Percentiles rank a stretch among this genome's conserved stretches.
These are phyloP conservation scores for Megalonaias nervosa DNA, from an alignment of 1,140 invertebrate species.

Conservation along the genomic window DNA sequence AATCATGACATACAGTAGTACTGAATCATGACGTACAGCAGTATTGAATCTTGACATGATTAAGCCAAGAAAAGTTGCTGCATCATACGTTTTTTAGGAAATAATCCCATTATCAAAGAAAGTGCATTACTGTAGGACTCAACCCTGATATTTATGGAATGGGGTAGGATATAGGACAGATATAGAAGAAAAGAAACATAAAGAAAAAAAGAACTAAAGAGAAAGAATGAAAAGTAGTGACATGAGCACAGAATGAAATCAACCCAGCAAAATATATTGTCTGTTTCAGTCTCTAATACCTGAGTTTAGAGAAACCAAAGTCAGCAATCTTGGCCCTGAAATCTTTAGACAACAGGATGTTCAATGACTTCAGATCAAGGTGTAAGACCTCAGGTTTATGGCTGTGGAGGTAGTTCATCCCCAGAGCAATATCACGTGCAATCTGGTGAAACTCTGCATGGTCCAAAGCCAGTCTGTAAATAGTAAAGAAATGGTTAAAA, in stretches of 20 bases:
- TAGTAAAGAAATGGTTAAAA: neutral
- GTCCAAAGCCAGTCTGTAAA: slow-evolving; percentile 48
- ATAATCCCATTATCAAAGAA: neutral
- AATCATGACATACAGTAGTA: neutral
- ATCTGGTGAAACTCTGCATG: slow-evolving; percentile 62
- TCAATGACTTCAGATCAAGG: slow-evolving; percentile 65
- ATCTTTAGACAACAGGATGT: slow-evolving; percentile 56
- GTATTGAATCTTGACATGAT: neutral
- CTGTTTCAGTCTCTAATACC: slow-evolving; percentile 36
- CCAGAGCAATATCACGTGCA: slow-evolving; percentile 58
- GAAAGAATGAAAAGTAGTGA: neutral
- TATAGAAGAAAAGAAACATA: neutral
- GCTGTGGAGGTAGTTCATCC: slow-evolving; percentile 65
- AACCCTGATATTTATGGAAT: neutral
- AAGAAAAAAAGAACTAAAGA: neutral
- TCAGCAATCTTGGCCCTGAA: slow-evolving; percentile 64
- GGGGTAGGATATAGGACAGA: neutral
- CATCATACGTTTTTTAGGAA: neutral
- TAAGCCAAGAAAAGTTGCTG: neutral
- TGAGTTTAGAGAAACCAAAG: slow-evolving; percentile 68
- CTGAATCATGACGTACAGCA: neutral
- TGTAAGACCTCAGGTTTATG: slow-evolving; percentile 63
- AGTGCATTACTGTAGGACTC: neutral
- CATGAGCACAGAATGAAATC: neutral
- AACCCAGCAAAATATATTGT: neutral